phyloP scores from a whole-genome alignment of 2,888 invertebrate species.

The Phaedon cochleariae region DNA sequence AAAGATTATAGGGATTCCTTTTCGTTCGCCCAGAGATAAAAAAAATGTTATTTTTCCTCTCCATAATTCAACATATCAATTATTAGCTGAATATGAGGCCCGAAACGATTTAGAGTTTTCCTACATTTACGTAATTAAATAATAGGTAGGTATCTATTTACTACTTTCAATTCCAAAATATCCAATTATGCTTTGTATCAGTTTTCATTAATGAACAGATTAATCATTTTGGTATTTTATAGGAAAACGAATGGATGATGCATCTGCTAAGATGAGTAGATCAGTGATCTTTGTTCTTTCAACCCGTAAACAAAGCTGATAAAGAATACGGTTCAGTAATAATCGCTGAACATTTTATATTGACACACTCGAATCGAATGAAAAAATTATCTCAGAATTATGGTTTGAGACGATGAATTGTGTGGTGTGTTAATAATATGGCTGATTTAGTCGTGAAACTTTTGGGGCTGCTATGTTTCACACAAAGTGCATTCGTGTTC shows the following conservation, averaged over 20 bases:
- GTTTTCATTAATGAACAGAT: conserved; percentile 24
- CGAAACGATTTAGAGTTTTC: too few relatives aligned
- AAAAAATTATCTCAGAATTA: conserved; percentile 18
- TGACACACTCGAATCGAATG: conserved; percentile 21
- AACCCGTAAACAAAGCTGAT: conserved; percentile 44
- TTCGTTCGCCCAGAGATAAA: too few relatives aligned
- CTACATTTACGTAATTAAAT: too few relatives aligned
- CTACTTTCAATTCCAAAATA: too few relatives aligned
- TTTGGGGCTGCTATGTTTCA: neutral
- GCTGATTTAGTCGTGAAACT: neutral
- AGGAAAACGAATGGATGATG: conserved; percentile 37
- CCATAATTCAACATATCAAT: too few relatives aligned
- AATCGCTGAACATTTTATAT: conserved; percentile 24
- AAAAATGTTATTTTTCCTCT: too few relatives aligned
- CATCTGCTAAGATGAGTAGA: conserved; percentile 42
- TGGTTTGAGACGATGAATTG: neutral
- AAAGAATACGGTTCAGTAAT: conserved; percentile 41
- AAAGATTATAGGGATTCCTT: too few relatives aligned
- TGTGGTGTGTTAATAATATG: neutral
- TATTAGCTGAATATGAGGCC: too few relatives aligned
- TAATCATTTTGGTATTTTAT: conserved; percentile 27
- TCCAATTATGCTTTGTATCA: too few relatives aligned
- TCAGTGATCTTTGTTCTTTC: conserved; percentile 48
- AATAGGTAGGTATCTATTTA: too few relatives aligned
- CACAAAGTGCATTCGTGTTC: neutral